Percentiles rank a stretch among this genome's conserved stretches.
Evolutionary conservation across 2,797 vertebrate genomes (phyloP).

Genomic region (Leptatherina wallacei): DNA sequence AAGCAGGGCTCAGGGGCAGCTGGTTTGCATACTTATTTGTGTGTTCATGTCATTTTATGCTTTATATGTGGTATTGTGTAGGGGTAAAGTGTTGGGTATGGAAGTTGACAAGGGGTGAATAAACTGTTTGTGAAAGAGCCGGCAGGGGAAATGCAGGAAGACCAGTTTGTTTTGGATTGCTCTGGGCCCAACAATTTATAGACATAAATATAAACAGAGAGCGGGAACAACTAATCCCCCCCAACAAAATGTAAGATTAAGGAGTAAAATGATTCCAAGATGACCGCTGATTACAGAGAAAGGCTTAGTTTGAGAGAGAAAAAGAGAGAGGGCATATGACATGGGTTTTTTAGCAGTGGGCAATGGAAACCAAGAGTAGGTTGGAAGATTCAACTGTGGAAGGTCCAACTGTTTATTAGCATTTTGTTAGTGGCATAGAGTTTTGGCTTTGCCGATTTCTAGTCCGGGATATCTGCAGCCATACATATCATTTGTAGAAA

Average conservation of each 20-base stretch:
- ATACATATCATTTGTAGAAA: constrained; percentile 60
- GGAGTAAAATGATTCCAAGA: constrained; percentile 69
- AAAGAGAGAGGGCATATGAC: constrained; percentile 42
- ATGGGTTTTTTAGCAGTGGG: constrained; percentile 54
- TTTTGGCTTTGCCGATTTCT: constrained; percentile 60
- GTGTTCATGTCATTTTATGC: constrained; percentile 33
- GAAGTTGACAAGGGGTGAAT: constrained; percentile 63
- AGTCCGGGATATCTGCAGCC: constrained; percentile 50
- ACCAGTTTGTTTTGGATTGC: constrained; percentile 75
- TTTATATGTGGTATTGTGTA: constrained; percentile 47
- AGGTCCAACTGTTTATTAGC: constrained; percentile 59
- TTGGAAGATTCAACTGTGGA: constrained; percentile 39
- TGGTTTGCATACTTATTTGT: constrained; percentile 41
- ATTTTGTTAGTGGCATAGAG: constrained; percentile 61
- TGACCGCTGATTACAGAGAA: constrained; percentile 74
- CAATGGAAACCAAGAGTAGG: constrained; percentile 37
- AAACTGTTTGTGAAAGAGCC: constrained; percentile 71
- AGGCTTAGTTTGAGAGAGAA: constrained; percentile 63
- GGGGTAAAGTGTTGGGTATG: constrained; percentile 21
- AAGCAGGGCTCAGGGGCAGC: constrained; percentile 55
- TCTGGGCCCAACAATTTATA: constrained; percentile 69
- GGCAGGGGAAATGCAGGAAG: constrained; percentile 62
- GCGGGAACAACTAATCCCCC: constrained; percentile 70
- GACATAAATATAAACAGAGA: constrained; percentile 81
- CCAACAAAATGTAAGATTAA: constrained; percentile 68